Conservation (phyloP, 1,140 invertebrate genomes). For the Achatina immaculata region DNA sequence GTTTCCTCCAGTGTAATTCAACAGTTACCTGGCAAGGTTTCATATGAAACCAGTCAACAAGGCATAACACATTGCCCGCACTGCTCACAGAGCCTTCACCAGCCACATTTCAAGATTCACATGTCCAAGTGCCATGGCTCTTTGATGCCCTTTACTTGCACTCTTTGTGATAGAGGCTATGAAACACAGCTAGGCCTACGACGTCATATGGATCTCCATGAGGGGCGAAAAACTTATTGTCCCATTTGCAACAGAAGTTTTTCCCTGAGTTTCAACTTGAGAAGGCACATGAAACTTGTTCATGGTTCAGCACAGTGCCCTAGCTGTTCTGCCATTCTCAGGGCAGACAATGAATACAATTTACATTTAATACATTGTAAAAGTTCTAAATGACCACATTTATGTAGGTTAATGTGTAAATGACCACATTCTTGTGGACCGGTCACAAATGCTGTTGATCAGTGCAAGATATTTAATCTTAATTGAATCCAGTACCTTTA, state of each 20-base stretch:
- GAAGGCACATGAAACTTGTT: constrained; percentile 16
- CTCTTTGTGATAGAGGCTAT: constrained; percentile 23
- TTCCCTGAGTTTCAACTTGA: constrained; percentile 20
- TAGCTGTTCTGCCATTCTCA: background rate
- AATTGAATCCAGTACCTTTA: too few species aligned
- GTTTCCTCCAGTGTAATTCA: background rate
- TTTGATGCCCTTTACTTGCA: constrained; percentile 11
- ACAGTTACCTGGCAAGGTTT: background rate
- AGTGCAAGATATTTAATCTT: too few species aligned
- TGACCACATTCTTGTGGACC: too few species aligned
- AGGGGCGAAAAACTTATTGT: constrained; percentile 7
- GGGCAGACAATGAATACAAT: constrained; percentile 16
- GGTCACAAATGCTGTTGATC: too few species aligned
- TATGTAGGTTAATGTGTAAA: too few species aligned
- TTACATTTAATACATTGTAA: constrained; percentile 23
- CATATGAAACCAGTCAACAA: background rate
- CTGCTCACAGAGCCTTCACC: background rate
- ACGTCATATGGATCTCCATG: constrained; percentile 25
- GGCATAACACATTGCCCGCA: background rate
- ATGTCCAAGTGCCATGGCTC: constrained; percentile 22
- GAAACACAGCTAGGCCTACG: constrained; percentile 10
- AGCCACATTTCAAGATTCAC: constrained; percentile 4
- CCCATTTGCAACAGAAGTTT: constrained; percentile 17
- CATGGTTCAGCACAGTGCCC: constrained; percentile 5
- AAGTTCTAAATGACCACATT: too few species aligned